Evolutionary conservation across 2,888 invertebrate genomes (phyloP), one percentile per base, ranked within the genome.

Genomic region (Ectemnius continuus): DNA sequence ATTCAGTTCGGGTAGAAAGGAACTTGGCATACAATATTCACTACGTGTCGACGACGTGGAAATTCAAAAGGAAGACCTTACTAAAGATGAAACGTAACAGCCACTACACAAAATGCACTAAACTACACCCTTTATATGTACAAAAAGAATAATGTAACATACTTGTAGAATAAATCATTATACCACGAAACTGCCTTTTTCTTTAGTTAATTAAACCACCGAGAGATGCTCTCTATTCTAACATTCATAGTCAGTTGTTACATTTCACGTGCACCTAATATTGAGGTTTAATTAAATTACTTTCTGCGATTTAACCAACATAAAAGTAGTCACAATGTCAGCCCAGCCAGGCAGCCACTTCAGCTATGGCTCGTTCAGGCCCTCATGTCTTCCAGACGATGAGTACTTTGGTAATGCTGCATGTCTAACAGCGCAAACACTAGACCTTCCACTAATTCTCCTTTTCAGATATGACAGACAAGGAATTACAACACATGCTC

Each of bases 1-100:
- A 0, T 86, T 78, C 72, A 90, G 87, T 69, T 86, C 87, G 0
- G 89, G 88, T 4, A 83, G 88, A 65, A 90, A 87, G 52, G 85
- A 88, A 2, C 78, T 86, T 13, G 90, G 89, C 2, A 86, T 91
- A 45, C 84, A 82, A 16, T 89, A 91, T 67, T 75, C 82, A 61
- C 80, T 91, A 8, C 88, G 82, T 61, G 73, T 90, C 1, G 82
- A 90, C 61, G 86, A 86, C 18, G 64, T 75, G 0, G 88, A 90
- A 83, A 86, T 90, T 47, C 79, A 87, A 6, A 84, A 84, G 66
- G 83, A 82, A 67, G 61, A 56, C 2, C 23, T 67, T n/a, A 5
- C 70, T 0, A 36, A 73, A 23, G 70, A 36, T 36, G 36, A 66
- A 14, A 52, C 71, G 1, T 61, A 68, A 26, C 58, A 61, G 20